Evolutionary conservation across 2,113 vertebrate species (phyloP).

Genomic region (Trochalopteron elliotii): DNA sequence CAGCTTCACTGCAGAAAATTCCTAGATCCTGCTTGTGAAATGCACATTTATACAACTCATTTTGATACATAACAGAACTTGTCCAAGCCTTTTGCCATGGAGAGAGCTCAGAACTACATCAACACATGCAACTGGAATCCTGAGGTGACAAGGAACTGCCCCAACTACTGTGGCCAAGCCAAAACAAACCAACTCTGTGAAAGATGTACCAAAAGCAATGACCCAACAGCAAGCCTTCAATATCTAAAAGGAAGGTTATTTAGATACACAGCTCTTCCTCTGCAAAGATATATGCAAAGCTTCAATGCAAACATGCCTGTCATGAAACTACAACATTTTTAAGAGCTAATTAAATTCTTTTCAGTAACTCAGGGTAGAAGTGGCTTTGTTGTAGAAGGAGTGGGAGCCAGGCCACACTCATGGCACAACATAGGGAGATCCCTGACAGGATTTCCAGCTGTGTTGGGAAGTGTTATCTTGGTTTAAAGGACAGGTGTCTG

Average conservation of each 20-base stretch:
- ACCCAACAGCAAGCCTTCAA: conserved; percentile 34
- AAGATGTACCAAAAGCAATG: conserved; percentile 40
- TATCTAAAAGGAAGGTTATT: conserved; percentile 38
- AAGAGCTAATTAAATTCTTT: not conserved
- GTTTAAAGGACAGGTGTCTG: not conserved
- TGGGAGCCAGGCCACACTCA: not conserved
- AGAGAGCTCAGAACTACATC: not conserved
- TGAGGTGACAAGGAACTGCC: conserved; percentile 25
- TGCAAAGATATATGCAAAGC: not conserved
- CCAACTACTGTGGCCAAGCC: conserved; percentile 2
- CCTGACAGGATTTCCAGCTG: not conserved
- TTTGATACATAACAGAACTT: not conserved
- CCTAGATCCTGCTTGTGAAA: not conserved
- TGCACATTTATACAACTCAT: not conserved
- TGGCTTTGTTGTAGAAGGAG: not conserved
- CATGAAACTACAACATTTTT: not conserved
- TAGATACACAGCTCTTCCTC: not conserved
- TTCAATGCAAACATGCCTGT: not conserved
- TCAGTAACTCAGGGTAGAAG: not conserved
- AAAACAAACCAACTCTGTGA: conserved; percentile 34
- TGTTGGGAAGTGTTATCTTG: not conserved
- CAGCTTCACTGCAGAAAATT: not conserved
- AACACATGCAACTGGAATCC: not conserved
- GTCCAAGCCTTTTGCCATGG: not conserved
- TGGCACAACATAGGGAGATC: accelerated